phyloP scores from a whole-genome alignment of 2,797 vertebrate genomes.

The Takifugu rubripes region DNA sequence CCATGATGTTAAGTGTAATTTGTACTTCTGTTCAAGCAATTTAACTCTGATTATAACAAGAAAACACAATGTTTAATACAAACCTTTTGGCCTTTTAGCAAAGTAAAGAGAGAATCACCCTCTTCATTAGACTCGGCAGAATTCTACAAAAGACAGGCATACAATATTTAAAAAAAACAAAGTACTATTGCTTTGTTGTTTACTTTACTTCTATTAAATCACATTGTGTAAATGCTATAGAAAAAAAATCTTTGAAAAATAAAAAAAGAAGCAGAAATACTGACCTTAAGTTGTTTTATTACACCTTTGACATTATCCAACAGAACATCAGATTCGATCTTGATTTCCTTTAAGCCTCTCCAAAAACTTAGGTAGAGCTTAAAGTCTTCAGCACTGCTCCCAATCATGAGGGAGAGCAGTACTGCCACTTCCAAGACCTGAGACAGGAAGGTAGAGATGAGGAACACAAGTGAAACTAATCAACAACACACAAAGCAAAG shows the following conservation, averaged over 20 bases:
- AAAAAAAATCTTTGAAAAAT: not conserved
- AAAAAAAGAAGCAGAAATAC: not conserved
- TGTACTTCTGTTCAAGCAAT: not conserved
- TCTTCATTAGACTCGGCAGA: fast-evolving
- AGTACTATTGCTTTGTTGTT: not conserved
- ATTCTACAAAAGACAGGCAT: conserved; percentile 13
- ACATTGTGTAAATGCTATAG: not conserved
- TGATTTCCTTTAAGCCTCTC: fast-evolving
- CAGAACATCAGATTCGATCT: conserved; percentile 63
- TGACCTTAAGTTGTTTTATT: conserved; percentile 58
- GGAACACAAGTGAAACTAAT: not conserved
- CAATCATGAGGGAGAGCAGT: conserved; percentile 75
- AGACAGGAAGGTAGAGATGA: not conserved
- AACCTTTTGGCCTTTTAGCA: conserved; percentile 61
- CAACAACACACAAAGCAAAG: not conserved
- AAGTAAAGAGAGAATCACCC: fast-evolving
- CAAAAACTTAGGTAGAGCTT: conserved; percentile 12
- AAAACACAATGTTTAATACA: conserved; percentile 5
- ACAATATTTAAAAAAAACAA: not conserved
- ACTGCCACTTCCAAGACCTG: conserved; percentile 55
- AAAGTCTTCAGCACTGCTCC: conserved; percentile 67
- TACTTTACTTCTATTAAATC: not conserved
- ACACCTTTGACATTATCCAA: conserved; percentile 72
- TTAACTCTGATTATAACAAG: not conserved
- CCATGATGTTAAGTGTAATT: no score